Conservation (phyloP, 2,113 vertebrate genomes). For the Cnemophilus loriae region DNA sequence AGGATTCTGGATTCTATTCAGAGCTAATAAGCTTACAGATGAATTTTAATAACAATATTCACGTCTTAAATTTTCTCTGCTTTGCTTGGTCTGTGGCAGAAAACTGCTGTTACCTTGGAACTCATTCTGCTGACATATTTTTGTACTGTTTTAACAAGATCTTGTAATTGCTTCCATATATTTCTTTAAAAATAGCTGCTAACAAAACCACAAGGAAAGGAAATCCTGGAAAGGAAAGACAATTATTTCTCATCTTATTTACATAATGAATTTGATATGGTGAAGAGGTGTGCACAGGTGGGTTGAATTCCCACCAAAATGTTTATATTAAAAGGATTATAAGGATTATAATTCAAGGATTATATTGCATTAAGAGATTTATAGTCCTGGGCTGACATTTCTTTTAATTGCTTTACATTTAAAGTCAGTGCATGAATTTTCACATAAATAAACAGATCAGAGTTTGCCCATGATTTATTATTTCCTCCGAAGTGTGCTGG, state of each 20-base stretch:
- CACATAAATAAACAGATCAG: not conserved
- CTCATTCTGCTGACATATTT: not conserved
- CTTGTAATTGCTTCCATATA: not conserved
- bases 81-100: not conserved
- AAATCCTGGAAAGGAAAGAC: not conserved
- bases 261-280: not conserved
- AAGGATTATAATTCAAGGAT: not conserved
- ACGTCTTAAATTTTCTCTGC: not conserved
- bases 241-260: not conserved
- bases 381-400: not conserved
- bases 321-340: not conserved
- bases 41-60: not conserved
- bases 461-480: not conserved
- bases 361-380: not conserved
- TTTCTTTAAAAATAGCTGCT: not conserved
- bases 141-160: not conserved
- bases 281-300: not conserved
- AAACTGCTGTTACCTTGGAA: not conserved
- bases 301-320: not conserved
- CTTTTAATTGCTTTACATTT: not conserved
- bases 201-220: not conserved
- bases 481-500: not conserved
- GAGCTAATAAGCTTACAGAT: not conserved
- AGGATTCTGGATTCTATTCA: not conserved
- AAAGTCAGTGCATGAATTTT: not conserved